A percentile compares a stretch with the other conserved stretches of the same genome.
These are phyloP conservation scores for Muscicapa adusta DNA, from an alignment of 2,113 vertebrate genomes.

Conservation along the genomic window DNA sequence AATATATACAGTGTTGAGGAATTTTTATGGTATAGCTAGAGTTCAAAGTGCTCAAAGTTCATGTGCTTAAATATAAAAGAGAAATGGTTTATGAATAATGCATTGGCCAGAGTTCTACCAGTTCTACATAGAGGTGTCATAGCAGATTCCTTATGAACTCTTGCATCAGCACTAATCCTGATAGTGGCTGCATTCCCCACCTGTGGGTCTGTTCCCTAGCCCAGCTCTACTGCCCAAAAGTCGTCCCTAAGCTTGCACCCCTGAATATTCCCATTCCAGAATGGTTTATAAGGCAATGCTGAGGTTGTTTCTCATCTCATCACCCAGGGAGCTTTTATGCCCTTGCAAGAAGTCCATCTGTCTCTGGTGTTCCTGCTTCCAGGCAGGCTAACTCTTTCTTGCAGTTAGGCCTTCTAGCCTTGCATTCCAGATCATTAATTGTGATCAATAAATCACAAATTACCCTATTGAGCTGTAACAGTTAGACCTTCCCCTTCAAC, in stretches of 20 bases:
- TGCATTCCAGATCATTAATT: neutral
- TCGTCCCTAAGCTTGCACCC: fast-evolving
- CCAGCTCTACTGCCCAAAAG: neutral
- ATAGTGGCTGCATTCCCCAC: neutral
- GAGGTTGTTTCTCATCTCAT: neutral
- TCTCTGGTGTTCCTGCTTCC: neutral
- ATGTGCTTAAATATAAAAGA: neutral
- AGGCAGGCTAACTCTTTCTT: neutral
- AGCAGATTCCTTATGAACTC: neutral
- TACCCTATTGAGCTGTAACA: neutral
- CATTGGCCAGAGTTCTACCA: neutral
- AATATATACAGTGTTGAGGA: neutral
- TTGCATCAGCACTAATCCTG: neutral
- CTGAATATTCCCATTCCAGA: neutral
- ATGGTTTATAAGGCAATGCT: neutral
- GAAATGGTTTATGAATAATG: neutral
- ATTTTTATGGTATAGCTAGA: neutral
- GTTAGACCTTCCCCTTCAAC: neutral
- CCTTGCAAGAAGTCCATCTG: neutral
- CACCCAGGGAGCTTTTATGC: neutral
- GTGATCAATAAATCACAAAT: neutral
- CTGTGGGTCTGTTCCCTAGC: neutral
- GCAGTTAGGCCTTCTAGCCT: neutral
- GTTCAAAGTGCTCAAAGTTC: no score
- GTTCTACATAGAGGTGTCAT: neutral